Base-by-base conservation (phyloP, 2,113 vertebrate genomes). In the Oryzias javanicus region DNA sequence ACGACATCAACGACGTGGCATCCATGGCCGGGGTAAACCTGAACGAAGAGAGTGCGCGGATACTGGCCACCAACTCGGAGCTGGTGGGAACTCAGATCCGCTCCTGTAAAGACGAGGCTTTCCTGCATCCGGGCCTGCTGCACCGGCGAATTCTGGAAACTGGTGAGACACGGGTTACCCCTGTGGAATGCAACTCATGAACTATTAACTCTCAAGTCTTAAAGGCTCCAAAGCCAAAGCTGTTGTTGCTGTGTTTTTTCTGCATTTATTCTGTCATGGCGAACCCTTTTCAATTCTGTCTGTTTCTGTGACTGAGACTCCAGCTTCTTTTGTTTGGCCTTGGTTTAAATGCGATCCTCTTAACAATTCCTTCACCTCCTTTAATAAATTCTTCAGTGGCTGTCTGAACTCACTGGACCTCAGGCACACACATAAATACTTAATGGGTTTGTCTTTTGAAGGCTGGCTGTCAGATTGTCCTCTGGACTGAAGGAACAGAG, bases 1-100 rank as follows among this genome's bases (percentile, higher is more conserved):
- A 95, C 10, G 94, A 96, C 88, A 93, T 95, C 79, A 95, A 93
- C 24, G 93, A 95, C 14, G 94, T 95, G 80, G 90, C 92, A 13
- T 95, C 93, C 60, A 93, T 96, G 94, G 93, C 93, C 22, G 94
- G 94, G 0, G 91, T 95, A 61, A 95, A 95, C 78, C 89, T 94
- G 66, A 93, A 87, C 20, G 94, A 95, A 83, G 93, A 96, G 84
- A 95, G 89, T 46, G 94, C 93, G 6, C 88, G 91, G 65, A 94
- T 96, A 81, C 75, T 94, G 67, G 94, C 94, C 42, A 88, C 92
- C 78, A 94, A 91, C 88, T 95, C 94, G 0, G 92, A 94, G 64
- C 80, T 95, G 60, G 91, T 94, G 72, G 94, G 94, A 56, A 92
- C 90, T 4, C 92, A 94, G 60, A 91, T 93, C 41, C 92, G 92